These are phyloP conservation scores for Vipera ursinii DNA, from an alignment of 2,797 vertebrate species.

Conservation along the genomic window DNA sequence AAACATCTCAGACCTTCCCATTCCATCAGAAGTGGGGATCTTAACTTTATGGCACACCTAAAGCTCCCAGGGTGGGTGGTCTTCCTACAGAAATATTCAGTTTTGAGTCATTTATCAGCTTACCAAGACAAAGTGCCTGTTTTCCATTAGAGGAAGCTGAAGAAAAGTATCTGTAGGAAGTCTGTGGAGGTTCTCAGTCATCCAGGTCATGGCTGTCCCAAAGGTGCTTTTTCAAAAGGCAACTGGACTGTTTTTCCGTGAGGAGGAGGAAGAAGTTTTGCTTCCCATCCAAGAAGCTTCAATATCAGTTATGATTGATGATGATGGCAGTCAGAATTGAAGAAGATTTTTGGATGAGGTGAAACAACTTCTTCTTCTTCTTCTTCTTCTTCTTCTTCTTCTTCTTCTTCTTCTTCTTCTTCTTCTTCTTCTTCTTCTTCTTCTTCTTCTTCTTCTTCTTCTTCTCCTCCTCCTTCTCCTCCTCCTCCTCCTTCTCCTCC, in stretches of 20 bases:
- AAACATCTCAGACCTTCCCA: slow-evolving; percentile 36
- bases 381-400: too few relatives aligned
- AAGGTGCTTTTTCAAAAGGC: background rate
- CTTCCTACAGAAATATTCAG: slow-evolving; percentile 35
- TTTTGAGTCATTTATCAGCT: slow-evolving; percentile 24
- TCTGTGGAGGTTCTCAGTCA: background rate
- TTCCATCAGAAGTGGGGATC: slow-evolving; percentile 32
- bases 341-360: background rate
- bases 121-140: slow-evolving; percentile 4
- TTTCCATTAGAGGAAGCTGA: slow-evolving; percentile 21
- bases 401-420: too few relatives aligned
- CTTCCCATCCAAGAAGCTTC: background rate
- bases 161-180: background rate
- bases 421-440: too few relatives aligned
- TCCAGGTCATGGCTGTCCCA: background rate
- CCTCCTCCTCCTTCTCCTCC: too few relatives aligned
- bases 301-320: background rate
- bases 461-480: too few relatives aligned
- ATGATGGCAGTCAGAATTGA: background rate
- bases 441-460: background rate
- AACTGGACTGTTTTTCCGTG: background rate
- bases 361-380: background rate
- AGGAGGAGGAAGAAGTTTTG: background rate
- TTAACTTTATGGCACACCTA: slow-evolving; percentile 40
- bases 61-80: slow-evolving; percentile 37